Evolutionary conservation across 2,888 invertebrate genomes (phyloP), one percentile per base, ranked within the genome.

Genomic region (Tachina grossa): DNA sequence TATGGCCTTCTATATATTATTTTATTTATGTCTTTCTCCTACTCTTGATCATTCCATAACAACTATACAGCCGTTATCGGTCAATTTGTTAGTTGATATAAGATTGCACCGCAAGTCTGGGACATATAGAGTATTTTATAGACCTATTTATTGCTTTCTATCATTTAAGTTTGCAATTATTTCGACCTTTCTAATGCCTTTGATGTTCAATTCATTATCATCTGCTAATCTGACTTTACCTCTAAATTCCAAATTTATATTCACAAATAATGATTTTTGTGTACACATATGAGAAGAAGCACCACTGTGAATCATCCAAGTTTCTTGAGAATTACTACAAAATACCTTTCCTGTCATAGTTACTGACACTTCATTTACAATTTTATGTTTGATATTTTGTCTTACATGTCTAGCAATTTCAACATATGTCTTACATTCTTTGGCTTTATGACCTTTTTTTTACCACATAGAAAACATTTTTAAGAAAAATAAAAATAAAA

Each of bases 251-350:
- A 22, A 22, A 22, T 22, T 2, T 22, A 49, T 31, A 66, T n/a
- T 66, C 49, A 49, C 66, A 22, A 66, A 66, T n/a, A 66, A 49
- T 49, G 45, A 49, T 22, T 10, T 31, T 31, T 49, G 31, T 5
- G 31, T 31, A 49, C 31, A 49, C 31, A 65, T 65, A 31, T 65
- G 47, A 14, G 47, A 49, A 9, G 45, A 63, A 16, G 79, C 79
- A 16, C 71, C 79, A 80, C 79, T 63, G 39, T 80, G 63, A 31
- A 80, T 47, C 13, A 57, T 57, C 63, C 80, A 79, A 1, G 19
- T 55, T 14, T 71, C 57, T 16, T 11, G 31, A 31, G 57, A 57
- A 31, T 22, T 31, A 31, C 13, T 31, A 13, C 22, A 57, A 57
- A 57, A 63, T 43, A 39, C n/a, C 9, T 10, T 63, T 45, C 2